Evolutionary conservation across 2,797 vertebrate species (phyloP), one percentile per base, ranked within the genome.

Genomic region (Galago senegalensis): DNA sequence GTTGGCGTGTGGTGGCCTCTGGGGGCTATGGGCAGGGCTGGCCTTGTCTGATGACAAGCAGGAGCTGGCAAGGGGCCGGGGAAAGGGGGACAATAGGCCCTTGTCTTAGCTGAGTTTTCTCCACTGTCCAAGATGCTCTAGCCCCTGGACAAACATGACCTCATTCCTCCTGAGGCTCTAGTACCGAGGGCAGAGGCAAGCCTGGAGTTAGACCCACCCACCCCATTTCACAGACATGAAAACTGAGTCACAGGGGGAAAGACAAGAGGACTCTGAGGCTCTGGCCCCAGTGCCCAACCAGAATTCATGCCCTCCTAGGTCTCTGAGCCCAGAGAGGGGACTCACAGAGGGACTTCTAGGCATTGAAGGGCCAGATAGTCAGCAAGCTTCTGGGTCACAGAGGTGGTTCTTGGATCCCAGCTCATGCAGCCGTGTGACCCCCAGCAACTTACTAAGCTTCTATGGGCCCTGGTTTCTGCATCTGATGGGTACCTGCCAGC

Each of bases 131-230:
- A 96, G 90, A 93, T 0, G 9, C 72, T 93, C 37, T 75, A 70
- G 70, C 60, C 80, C 83, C 83, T 84, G 89, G 92, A 97, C 96
- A 93, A 92, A 89, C 18, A 93, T 95, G 97, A 97, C 85, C 88
- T 97, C 96, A 95, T 92, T 43, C 37, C 77, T 93, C 79, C 67
- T 9, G 7, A 46, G 77, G 85, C n/a, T 89, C 92, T 80, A 87
- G 70, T 60, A 56, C 1, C 5, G 70, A 91, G 81, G 34, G 34
- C 69, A 89, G 69, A 76, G 69, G 53, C 17, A 4, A 46, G 85
- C 69, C 60, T 65, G 29, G 72, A 34, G 18, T 0, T 46, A 34
- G 83, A 69, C 37, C 34, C 63, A 37, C 49, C 86, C 40, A 11
- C 14, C 87, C 89, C 83, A 92, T 85, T 93, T 93, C 63, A 84